Base-by-base conservation (phyloP, 2,797 vertebrate genomes). In the Sebastolobus alascanus region DNA sequence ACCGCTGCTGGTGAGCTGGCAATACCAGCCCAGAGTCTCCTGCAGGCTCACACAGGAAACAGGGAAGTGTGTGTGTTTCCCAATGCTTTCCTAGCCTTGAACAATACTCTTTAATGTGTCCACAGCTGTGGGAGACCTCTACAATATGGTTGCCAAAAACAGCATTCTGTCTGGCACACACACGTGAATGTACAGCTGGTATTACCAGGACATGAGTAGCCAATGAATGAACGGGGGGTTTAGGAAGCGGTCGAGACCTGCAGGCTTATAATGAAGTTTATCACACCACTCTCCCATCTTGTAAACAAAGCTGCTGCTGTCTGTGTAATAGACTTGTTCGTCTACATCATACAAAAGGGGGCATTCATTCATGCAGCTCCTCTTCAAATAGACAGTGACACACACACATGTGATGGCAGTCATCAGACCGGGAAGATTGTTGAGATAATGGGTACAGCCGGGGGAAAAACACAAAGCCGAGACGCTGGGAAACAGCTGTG, bases 291-390 rank as follows among this genome's bases (percentile, higher is more conserved):
- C 61, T 75, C 25, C 46, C 16, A 60, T 75, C 82, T 68, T 67
- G 75, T 84, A 79, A 86, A 93, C 88, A 92, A 89, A 84, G 77
- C 76, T 77, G 46, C 64, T 81, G 68, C 85, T 92, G 81, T 85
- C 68, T 67, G 68, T 75, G 68, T 78, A 74, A 84, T 43, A 80
- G 65, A 75, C 77, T 55, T 40, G 40, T 38, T 64, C 52, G 37
- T 54, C 40, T 63, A 16, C 40, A 77, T 76, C 54, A 60, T 40
- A 86, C 35, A 72, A 89, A 76, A 76, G 58, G 43, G 46, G 71
- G 55, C 75, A 55, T 87, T 89, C 71, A 87, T 50, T 73, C 61
- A 79, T 29, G 68, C 56, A 60, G 60, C 61, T 69, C 61, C 25
- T 75, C 67, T 80, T 66, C 68, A 31, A 72, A 37, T 14, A 71